Evolutionary conservation across 2,113 vertebrate species (phyloP).

Genomic region (Bufo bufo): DNA sequence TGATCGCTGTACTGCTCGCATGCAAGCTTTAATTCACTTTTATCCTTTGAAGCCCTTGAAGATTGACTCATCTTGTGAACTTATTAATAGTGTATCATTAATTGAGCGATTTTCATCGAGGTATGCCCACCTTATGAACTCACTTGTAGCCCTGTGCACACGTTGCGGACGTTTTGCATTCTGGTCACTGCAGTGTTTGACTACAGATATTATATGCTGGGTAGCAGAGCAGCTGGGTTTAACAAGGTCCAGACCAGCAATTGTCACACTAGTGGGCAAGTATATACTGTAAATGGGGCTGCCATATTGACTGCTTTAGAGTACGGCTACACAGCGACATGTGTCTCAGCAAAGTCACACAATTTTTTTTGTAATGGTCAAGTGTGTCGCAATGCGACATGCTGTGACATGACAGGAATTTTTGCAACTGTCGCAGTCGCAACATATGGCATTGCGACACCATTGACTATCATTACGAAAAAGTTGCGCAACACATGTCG

Average conservation of each 20-base stretch:
- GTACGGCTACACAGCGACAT: no score
- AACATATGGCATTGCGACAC: no score
- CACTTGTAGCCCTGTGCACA: not conserved
- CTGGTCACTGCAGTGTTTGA: no score
- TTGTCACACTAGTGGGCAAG: not conserved
- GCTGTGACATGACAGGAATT: no score
- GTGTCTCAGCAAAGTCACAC: no score
- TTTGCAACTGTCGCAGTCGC: no score
- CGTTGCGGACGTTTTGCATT: not conserved
- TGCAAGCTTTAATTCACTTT: conserved; percentile 74
- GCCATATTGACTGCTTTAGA: no score
- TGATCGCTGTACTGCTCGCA: conserved; percentile 74
- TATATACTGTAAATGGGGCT: no score
- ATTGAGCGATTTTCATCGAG: conserved; percentile 73
- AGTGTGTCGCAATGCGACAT: no score
- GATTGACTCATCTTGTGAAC: conserved; percentile 67
- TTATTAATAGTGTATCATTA: conserved; percentile 70
- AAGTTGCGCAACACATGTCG: no score
- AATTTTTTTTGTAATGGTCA: no score
- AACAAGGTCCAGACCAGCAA: not conserved
- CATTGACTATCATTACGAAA: no score
- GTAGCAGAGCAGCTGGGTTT: not conserved
- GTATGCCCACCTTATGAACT: conserved; percentile 63
- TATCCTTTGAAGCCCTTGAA: conserved; percentile 67
- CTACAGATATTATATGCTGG: not conserved